Percentiles rank a stretch among this genome's conserved stretches.
Evolutionary conservation across 2,888 invertebrate species (phyloP).

Genomic region (Thecocarcelia acutangulata): DNA sequence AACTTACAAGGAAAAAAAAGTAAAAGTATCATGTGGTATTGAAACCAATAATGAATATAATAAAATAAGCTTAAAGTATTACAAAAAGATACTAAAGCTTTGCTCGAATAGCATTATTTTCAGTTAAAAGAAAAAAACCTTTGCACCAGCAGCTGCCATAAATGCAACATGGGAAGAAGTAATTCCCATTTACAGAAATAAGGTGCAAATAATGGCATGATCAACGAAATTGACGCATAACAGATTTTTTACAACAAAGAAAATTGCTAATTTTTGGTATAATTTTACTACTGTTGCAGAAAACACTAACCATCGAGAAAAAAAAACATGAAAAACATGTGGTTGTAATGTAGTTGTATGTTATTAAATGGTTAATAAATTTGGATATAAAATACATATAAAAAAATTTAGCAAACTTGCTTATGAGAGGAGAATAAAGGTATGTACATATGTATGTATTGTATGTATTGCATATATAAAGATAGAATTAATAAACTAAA

Average conservation of each 20-base stretch:
- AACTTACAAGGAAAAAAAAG: conserved; percentile 38
- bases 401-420: background rate
- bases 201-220: conserved; percentile 68
- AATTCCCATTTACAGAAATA: conserved; percentile 33
- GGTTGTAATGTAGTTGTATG: conserved; percentile 60
- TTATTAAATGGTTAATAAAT: conserved; percentile 67
- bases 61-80: conserved; percentile 81
- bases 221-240: conserved; percentile 67
- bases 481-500: too few relatives aligned
- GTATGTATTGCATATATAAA: too few relatives aligned
- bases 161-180: conserved; percentile 28
- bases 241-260: conserved; percentile 67
- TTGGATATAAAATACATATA: conserved; percentile 53
- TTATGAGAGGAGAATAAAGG: background rate
- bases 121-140: background rate
- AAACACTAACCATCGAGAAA: background rate
- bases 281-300: conserved; percentile 21
- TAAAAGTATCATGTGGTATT: conserved; percentile 64
- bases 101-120: conserved; percentile 31
- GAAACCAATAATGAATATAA: conserved; percentile 78
- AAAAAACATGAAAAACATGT: conserved; percentile 59
- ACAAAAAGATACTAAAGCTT: conserved; percentile 63
- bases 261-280: conserved; percentile 65
- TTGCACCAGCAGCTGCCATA: conserved; percentile 1
- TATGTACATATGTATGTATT: background rate